Base-by-base conservation (phyloP, 2,888 invertebrate species). In the Eumacrocentrus americanus region DNA sequence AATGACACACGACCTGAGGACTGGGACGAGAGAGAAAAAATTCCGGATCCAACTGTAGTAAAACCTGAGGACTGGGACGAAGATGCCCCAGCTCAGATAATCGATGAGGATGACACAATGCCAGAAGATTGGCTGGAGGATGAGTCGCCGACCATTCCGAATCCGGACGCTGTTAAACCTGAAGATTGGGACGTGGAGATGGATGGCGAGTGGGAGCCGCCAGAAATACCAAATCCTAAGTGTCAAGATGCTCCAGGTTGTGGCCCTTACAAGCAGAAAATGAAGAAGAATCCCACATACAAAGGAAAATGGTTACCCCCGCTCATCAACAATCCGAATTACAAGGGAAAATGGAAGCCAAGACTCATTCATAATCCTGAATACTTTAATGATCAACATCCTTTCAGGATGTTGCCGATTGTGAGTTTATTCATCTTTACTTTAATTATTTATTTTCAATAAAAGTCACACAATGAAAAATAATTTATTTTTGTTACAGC, bases 51-150 rank as follows among this genome's bases (percentile, higher is more conserved):
- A 1, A 86, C 89, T 50, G 93, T 97, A 0, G 83, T 83, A 0
- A 98, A 98, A 78, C 98, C 98, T 0, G 93, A 90, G 0, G 97
- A 98, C 79, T 99, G 98, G 98, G 95, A 98, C 80, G 98, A 99
- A 79, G 88, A 88, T 74, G 94, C 93, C 18, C 97, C 98, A 0
- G 90, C 92, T 56, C 91, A 92, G 81, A 92, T 99, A 61, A 85
- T 90, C 0, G 97, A 98, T 82, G 87, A 90, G 63, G 87, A 86
- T 71, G 95, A 96, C 1, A 84, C 84, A 2, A 93, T 91, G 80
- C 98, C 98, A 0, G 89, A 87, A 12, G 95, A 92, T 12, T 98
- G 98, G 98, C 84, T 98, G 25, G 96, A 96, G 69, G 88, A 95
- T 71, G 98, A 98, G 81, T 89, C 91, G 0, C 88, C 91, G 53